Evolutionary conservation across 2,888 invertebrate species (phyloP).

Genomic region (Mimumesa dahlbomi): DNA sequence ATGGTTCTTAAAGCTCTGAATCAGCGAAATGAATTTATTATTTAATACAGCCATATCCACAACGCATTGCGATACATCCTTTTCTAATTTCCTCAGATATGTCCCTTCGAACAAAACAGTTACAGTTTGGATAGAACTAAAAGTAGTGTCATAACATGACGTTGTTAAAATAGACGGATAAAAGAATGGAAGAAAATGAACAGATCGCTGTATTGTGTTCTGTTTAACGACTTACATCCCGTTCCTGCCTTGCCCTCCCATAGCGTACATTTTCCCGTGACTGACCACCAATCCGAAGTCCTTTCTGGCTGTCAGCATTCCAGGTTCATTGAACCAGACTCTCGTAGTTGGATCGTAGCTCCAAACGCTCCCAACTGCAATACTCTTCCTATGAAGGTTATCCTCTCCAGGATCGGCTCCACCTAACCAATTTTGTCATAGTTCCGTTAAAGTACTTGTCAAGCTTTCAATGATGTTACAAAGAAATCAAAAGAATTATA

Average conservation of each 20-base stretch:
- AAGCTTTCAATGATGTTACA: no score
- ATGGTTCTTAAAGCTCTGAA: constrained; percentile 83
- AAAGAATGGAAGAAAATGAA: constrained; percentile 23
- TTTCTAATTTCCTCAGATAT: no score
- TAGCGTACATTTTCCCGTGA: constrained; percentile 85
- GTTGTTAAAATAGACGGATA: constrained; percentile 10
- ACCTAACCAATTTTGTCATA: constrained; percentile 77
- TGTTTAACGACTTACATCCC: constrained; percentile 79
- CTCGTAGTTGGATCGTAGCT: constrained; percentile 85
- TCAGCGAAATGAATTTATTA: background rate
- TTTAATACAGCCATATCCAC: no score
- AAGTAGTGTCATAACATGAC: no score
- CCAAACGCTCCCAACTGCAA: constrained; percentile 85
- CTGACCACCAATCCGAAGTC: constrained; percentile 87
- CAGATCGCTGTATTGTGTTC: constrained; percentile 19
- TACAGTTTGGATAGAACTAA: no score
- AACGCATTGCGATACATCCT: no score
- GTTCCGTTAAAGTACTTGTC: background rate
- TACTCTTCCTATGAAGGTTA: constrained; percentile 82
- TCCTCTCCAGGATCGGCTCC: constrained; percentile 86
- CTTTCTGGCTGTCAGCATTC: constrained; percentile 84
- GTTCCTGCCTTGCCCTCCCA: constrained; percentile 86
- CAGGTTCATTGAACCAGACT: constrained; percentile 85
- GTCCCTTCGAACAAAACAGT: no score
- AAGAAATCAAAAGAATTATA: no score